Evolutionary conservation across 1,140 invertebrate genomes (phyloP).

Genomic region (Hirudo medicinalis): DNA sequence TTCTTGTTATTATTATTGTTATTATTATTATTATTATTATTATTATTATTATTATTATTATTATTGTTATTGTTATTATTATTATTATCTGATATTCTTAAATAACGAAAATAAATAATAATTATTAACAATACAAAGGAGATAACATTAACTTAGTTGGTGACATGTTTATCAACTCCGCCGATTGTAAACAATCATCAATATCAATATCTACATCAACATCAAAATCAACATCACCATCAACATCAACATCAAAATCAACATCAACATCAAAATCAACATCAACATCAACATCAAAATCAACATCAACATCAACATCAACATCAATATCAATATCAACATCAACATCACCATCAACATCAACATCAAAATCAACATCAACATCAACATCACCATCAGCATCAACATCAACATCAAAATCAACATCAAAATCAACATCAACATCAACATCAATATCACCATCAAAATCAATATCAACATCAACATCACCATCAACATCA

Average conservation of each 20-base stretch:
- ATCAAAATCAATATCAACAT: neutral
- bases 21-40: too few species aligned
- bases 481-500: neutral
- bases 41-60: too few species aligned
- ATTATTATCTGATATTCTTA: too few species aligned
- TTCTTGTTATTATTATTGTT: too few species aligned
- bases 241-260: neutral
- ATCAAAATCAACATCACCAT: neutral
- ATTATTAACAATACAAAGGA: neutral
- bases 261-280: neutral
- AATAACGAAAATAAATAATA: too few species aligned
- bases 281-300: neutral
- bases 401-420: neutral
- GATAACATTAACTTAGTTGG: neutral
- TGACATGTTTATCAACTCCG: neutral
- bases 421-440: neutral
- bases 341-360: neutral
- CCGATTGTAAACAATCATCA: too few species aligned
- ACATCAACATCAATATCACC: neutral
- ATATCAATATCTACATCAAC: neutral
- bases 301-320: slow-evolving; percentile 1
- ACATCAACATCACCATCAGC: neutral
- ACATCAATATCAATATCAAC: neutral
- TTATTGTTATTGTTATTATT: too few species aligned
- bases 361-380: neutral